A percentile compares a stretch with the other conserved stretches of the same genome.
These are phyloP conservation scores for Spinus olivaceus DNA, from an alignment of 2,797 vertebrate genomes.

Conservation along the genomic window DNA sequence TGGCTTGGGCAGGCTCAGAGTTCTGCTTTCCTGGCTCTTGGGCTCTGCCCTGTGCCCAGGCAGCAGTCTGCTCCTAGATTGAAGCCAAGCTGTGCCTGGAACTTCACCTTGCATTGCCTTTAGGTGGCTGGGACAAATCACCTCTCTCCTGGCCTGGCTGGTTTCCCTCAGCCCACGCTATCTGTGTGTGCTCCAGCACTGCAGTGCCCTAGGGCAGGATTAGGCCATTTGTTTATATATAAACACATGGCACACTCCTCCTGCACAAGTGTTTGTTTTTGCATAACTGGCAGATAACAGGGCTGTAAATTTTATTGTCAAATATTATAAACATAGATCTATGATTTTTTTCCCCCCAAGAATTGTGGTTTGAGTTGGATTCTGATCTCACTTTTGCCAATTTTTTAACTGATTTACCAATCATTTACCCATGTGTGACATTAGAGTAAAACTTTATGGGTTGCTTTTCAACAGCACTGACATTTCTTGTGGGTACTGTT, in stretches of 20 bases:
- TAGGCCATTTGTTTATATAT: conserved; percentile 72
- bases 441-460: not conserved
- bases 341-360: not conserved
- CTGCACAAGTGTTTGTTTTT: conserved; percentile 63
- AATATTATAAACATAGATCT: conserved; percentile 48
- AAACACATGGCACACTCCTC: conserved; percentile 77
- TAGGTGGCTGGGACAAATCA: conserved; percentile 1
- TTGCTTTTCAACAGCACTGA: not conserved
- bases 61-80: not conserved
- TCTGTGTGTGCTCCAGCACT: conserved; percentile 13
- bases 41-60: not conserved
- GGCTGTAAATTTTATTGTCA: conserved; percentile 66
- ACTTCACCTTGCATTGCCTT: conserved; percentile 9
- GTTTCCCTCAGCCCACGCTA: not conserved
- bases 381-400: not conserved
- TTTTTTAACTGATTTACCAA: not conserved
- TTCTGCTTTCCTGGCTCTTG: not conserved
- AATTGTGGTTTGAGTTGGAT: not conserved
- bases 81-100: not conserved
- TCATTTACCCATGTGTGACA: not conserved
- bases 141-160: not conserved
- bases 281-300: conserved; percentile 66
- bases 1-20: not conserved
- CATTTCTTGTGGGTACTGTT: not conserved
- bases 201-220: conserved; percentile 67